phyloP scores from a whole-genome alignment of 2,797 vertebrate genomes.

The Hylomyscus alleni region DNA sequence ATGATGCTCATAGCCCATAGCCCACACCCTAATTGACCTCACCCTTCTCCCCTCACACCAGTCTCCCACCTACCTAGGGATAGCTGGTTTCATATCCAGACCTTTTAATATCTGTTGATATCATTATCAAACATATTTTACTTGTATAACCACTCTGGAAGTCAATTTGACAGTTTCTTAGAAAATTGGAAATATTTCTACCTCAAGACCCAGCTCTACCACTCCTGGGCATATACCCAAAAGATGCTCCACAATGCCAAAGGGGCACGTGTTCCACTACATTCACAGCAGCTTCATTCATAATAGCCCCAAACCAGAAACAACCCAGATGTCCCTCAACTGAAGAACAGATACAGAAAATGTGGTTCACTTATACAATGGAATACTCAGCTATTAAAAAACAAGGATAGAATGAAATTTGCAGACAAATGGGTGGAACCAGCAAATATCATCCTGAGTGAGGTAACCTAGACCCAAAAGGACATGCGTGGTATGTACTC shows the following conservation, averaged over 20 bases:
- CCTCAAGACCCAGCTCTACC: not conserved
- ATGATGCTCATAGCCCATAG: not conserved
- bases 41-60: fast-evolving
- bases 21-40: no score
- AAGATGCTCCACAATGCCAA: not conserved
- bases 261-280: not conserved
- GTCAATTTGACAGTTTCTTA: not conserved
- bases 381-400: not conserved
- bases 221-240: not conserved
- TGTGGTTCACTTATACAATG: not conserved
- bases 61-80: not conserved
- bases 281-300: not conserved
- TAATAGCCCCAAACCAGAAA: not conserved
- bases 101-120: not conserved
- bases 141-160: not conserved
- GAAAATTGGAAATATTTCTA: not conserved
- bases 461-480: not conserved
- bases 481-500: not conserved
- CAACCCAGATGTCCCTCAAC: not conserved
- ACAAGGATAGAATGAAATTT: not conserved
- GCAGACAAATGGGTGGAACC: not conserved
- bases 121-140: not conserved
- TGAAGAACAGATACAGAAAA: not conserved
- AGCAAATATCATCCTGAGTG: not conserved
- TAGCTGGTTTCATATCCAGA: not conserved